These are phyloP conservation scores for Heterodera filipjevi DNA, from an alignment of 2,888 invertebrate genomes.

Conservation along the genomic window DNA sequence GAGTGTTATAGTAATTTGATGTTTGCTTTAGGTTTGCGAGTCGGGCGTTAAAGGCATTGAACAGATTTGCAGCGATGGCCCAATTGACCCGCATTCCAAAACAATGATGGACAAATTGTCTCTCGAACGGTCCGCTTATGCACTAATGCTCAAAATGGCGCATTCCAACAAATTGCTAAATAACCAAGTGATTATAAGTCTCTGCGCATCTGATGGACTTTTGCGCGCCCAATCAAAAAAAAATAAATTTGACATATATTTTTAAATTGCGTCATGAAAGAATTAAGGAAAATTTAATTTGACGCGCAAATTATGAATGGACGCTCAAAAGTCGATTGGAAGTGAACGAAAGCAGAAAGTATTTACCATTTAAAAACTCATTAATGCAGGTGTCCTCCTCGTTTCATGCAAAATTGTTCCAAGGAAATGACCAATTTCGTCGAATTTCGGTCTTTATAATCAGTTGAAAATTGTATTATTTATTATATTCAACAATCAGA, in stretches of 20 bases:
- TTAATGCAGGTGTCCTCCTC: slow-evolving; percentile 29
- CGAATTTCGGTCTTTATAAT: slow-evolving; percentile 23
- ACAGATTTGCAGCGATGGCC: slow-evolving; percentile 17
- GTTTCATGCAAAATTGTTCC: slow-evolving; percentile 34
- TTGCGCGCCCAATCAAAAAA: too few species aligned
- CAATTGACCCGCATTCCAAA: slow-evolving; percentile 30
- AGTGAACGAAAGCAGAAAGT: too few species aligned
- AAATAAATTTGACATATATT: too few species aligned
- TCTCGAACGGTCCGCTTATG: slow-evolving; percentile 33
- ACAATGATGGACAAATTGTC: slow-evolving; percentile 31
- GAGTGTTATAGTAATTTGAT: background rate
- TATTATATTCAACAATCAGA: slow-evolving; percentile 18
- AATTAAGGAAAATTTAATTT: too few species aligned
- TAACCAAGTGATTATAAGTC: background rate
- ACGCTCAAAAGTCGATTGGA: too few species aligned
- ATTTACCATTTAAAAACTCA: background rate
- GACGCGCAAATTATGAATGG: too few species aligned
- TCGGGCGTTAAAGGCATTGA: slow-evolving; percentile 32
- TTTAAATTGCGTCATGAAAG: too few species aligned
- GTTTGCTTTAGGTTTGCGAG: slow-evolving; percentile 35
- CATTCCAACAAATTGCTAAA: slow-evolving; percentile 31
- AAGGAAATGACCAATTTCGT: slow-evolving; percentile 34
- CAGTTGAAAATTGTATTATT: background rate
- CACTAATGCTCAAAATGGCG: slow-evolving; percentile 30
- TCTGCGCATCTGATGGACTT: too few species aligned